phyloP scores from a whole-genome alignment of 1,140 invertebrate species.

The Plectrocnemia conspersa region DNA sequence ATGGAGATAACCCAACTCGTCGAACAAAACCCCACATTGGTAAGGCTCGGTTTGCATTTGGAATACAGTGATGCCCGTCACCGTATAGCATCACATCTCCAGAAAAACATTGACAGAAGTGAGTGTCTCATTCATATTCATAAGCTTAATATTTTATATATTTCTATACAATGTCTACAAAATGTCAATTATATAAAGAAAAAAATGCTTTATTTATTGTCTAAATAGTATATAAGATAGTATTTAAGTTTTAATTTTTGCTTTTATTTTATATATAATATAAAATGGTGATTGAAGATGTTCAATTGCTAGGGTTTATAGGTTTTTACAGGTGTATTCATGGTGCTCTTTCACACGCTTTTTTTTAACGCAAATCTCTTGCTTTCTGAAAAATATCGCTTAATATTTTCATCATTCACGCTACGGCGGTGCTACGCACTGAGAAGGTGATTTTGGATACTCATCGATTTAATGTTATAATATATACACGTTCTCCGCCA shows the following conservation, averaged over 20 bases:
- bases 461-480: too few relatives aligned
- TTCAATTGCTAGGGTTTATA: constrained; percentile 1
- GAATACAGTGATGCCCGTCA: constrained; percentile 95
- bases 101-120: constrained; percentile 96
- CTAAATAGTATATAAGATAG: too few relatives aligned
- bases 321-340: constrained; percentile 1
- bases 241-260: background rate
- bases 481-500: too few relatives aligned
- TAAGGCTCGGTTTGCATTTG: constrained; percentile 89
- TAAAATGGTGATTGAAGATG: background rate
- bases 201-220: background rate
- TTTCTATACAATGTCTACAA: background rate
- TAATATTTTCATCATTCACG: too few relatives aligned
- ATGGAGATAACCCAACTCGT: constrained; percentile 94
- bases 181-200: background rate
- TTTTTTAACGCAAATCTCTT: constrained; percentile 8
- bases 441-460: too few relatives aligned
- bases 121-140: constrained; percentile 60
- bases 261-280: background rate
- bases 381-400: too few relatives aligned
- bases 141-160: too few relatives aligned
- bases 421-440: too few relatives aligned
- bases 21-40: constrained; percentile 86
- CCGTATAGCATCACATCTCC: constrained; percentile 85
- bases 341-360: constrained; percentile 5